These are phyloP conservation scores for Charadrius vociferus DNA, from an alignment of 2,113 vertebrate genomes.

Conservation along the genomic window DNA sequence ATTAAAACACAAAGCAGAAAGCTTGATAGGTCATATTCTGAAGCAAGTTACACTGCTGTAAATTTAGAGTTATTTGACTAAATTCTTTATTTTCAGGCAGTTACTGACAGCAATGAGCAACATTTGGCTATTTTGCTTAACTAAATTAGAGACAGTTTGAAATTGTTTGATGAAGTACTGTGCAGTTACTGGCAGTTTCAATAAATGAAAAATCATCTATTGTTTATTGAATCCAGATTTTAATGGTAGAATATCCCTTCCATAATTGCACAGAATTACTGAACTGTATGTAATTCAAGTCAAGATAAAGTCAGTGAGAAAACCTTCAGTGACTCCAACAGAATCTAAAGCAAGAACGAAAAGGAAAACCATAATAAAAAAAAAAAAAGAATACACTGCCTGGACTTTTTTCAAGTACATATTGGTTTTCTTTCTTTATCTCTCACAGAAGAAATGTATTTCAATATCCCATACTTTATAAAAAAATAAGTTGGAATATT, in stretches of 20 bases:
- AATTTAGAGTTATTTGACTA: background rate
- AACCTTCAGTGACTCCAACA: background rate
- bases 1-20: background rate
- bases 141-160: background rate
- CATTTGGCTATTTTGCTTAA: background rate
- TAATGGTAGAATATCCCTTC: background rate
- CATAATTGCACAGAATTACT: background rate
- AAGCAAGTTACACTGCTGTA: background rate
- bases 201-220: background rate
- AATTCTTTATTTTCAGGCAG: background rate
- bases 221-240: background rate
- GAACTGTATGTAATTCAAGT: background rate
- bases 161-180: background rate
- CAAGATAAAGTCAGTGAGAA: background rate
- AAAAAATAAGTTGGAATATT: background rate
- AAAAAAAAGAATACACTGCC: fast-evolving
- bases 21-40: background rate
- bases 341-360: background rate
- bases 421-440: background rate
- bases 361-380: background rate
- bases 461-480: background rate
- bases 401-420: background rate
- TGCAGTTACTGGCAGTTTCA: background rate
- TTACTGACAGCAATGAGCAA: background rate
- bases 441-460: background rate